phyloP scores from a whole-genome alignment of 1,140 invertebrate species.

The roundworm (Caenorhabditis elegans) region DNA sequence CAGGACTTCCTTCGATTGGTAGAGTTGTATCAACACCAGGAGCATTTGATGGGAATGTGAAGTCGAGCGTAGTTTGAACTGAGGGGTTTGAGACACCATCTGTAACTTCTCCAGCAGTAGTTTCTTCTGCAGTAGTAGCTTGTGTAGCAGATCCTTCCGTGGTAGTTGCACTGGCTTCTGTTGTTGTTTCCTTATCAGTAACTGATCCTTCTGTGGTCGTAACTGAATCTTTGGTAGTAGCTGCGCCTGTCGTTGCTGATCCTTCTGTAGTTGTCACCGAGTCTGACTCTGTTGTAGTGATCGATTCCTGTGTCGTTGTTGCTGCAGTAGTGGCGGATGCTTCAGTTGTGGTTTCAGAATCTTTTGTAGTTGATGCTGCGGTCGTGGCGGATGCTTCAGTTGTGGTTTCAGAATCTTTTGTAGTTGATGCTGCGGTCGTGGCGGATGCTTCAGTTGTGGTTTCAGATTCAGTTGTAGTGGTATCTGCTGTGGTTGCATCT shows the following conservation, averaged over 20 bases:
- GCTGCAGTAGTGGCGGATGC: not conserved
- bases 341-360: no score
- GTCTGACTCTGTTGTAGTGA: no score
- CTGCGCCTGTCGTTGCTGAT: not conserved
- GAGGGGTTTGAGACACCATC: not conserved
- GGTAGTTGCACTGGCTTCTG: not conserved
- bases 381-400: not conserved
- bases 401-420: not conserved
- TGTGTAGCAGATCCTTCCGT: not conserved
- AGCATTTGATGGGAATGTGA: slow-evolving; percentile 7
- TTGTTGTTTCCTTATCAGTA: not conserved
- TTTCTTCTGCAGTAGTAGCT: not conserved
- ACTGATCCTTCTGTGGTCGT: not conserved
- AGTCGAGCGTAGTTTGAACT: not conserved
- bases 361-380: not conserved
- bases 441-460: not conserved
- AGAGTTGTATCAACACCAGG: not conserved
- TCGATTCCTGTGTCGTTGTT: not conserved
- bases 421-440: not conserved
- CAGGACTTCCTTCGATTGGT: not conserved
- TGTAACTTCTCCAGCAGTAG: not conserved
- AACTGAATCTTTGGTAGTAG: not conserved
- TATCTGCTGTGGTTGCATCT: not conserved
- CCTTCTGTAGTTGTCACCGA: not conserved
- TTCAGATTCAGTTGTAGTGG: not conserved